Conservation (phyloP, 2,888 invertebrate species). For the Trisateles emortualis region DNA sequence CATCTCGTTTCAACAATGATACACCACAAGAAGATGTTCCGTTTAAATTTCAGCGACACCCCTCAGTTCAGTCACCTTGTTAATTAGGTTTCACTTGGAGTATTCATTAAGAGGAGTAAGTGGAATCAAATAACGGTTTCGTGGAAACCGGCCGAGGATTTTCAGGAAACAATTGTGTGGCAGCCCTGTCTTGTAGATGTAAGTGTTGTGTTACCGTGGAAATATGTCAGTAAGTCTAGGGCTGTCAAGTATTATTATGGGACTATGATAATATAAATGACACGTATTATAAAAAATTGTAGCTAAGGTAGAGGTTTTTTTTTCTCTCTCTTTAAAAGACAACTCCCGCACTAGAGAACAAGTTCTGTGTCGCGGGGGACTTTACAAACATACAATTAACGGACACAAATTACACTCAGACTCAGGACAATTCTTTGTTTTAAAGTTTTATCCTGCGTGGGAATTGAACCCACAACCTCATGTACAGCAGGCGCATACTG, state of each 20-base stretch:
- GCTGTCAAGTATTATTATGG: neutral
- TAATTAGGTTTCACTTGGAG: conserved; percentile 12
- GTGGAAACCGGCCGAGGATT: neutral
- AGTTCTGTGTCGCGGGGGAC: too few relatives aligned
- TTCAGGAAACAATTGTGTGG: neutral
- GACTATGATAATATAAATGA: too few relatives aligned
- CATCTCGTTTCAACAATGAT: neutral
- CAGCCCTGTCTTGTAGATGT: neutral
- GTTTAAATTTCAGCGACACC: neutral
- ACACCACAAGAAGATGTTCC: neutral
- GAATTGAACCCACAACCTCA: too few relatives aligned
- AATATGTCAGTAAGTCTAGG: neutral
- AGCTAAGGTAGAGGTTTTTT: too few relatives aligned
- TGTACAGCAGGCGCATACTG: too few relatives aligned
- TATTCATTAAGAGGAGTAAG: conserved; percentile 4
- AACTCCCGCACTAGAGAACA: too few relatives aligned
- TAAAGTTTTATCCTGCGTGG: too few relatives aligned
- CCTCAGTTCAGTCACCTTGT: conserved; percentile 2
- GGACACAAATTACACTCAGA: too few relatives aligned
- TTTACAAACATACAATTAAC: too few relatives aligned
- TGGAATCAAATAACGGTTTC: conserved; percentile 15
- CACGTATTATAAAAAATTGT: too few relatives aligned
- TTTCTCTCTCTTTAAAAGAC: too few relatives aligned
- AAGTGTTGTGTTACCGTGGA: neutral
- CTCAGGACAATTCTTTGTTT: too few relatives aligned